Base-by-base conservation (phyloP, 1,140 invertebrate genomes). In the Pseudomyrmex pallidus region DNA sequence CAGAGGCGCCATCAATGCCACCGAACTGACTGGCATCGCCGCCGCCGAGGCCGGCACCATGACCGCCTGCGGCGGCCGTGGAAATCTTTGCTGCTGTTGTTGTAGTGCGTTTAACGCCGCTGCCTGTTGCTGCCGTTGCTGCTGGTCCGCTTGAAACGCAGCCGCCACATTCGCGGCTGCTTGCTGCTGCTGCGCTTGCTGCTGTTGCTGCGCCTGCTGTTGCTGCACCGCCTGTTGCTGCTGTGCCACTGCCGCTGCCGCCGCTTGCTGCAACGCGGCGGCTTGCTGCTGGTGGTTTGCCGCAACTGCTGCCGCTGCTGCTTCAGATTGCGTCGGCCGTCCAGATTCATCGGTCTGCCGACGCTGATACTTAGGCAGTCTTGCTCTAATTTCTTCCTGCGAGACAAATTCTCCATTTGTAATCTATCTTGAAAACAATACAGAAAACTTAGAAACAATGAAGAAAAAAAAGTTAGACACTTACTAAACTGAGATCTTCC, bases 401-500 rank as follows among this genome's bases (percentile, higher is more conserved):
- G 76, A 62, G 12, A 83, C 17, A 17, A 8, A 78, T 72, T 12
- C 48, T 35, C 77, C n/a, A 15, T 67, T 63, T 72, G 54, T 67
- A 54, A 67, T 12, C 2, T 17, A 25, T 20, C 52, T 44, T 77
- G 15, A 15, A 15, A 44, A 0, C 7, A 2, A 64, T 63, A 50
- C n/a, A n/a, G n/a, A n/a, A n/a, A n/a, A 20, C 25, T 48, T 57
- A 0, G 2, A 46, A 44, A 74, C 0, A 4, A 12, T 20, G 2
- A 1, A 64, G 0, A 13, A 54, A 74, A 54, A 54, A 63, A n/a
- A 63, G 8, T 25, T 25, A 10, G 61, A 35, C 74, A 94, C 95
- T 95, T 94, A 97, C 96, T 93, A 97, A 88, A 62, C 98, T 99
- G 59, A 99, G 96, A 94, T 99, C 98, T 94, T 99, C 98, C 35